Conservation (phyloP, 2,888 invertebrate genomes). For the Drosophila lacicola region DNA sequence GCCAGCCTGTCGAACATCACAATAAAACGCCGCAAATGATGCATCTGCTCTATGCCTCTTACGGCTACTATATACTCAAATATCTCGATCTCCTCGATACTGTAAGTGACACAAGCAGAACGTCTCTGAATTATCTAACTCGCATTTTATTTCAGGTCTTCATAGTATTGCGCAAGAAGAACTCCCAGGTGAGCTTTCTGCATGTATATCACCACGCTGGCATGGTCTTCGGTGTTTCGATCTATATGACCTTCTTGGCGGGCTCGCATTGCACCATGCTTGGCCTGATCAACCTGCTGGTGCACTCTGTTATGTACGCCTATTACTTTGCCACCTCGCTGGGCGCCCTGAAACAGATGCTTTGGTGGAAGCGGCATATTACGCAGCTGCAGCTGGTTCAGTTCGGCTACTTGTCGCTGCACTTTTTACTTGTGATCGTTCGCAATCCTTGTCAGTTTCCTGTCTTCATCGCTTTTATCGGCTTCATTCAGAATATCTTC, state of each 20-base stretch:
- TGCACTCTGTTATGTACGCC: constrained; percentile 93
- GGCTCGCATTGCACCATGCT: constrained; percentile 91
- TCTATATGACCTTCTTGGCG: constrained; percentile 86
- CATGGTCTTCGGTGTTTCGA: constrained; percentile 90
- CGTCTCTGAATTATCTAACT: background rate
- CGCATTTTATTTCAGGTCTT: constrained; percentile 85
- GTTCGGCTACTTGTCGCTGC: constrained; percentile 87
- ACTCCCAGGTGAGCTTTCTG: constrained; percentile 92
- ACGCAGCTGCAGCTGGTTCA: constrained; percentile 94
- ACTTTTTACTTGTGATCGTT: constrained; percentile 85
- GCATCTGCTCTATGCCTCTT: constrained; percentile 85
- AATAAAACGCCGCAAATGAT: constrained; percentile 84
- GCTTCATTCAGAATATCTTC: constrained; percentile 82
- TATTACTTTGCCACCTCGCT: constrained; percentile 92
- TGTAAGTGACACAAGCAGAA: constrained; percentile 79
- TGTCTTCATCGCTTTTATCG: constrained; percentile 69
- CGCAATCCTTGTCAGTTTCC: constrained; percentile 79
- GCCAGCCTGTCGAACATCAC: constrained; percentile 75
- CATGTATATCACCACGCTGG: constrained; percentile 95
- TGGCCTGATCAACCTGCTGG: constrained; percentile 90
- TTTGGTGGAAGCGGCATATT: constrained; percentile 94
- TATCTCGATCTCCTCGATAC: constrained; percentile 90
- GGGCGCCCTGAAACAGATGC: constrained; percentile 89
- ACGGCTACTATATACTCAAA: constrained; percentile 89
- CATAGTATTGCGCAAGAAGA: constrained; percentile 92